These are phyloP conservation scores for Halichoeres trimaculatus DNA, from an alignment of 2,113 vertebrate species.

Conservation along the genomic window DNA sequence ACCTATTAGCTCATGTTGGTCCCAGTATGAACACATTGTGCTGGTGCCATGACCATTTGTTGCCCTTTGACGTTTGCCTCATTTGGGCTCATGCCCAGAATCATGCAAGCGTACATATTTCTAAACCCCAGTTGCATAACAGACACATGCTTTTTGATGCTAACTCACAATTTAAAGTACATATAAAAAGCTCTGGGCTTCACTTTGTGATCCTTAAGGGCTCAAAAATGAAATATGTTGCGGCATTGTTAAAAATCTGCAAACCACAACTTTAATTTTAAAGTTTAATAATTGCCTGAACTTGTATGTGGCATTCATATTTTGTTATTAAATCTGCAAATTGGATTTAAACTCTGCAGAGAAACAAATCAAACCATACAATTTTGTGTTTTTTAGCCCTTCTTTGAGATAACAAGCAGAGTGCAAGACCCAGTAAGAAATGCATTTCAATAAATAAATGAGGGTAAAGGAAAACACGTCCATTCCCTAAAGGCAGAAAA, in stretches of 20 bases:
- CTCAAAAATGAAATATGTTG: neutral
- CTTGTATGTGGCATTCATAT: neutral
- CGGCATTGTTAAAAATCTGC: neutral
- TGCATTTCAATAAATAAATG: neutral
- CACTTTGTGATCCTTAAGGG: neutral
- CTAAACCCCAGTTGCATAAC: neutral
- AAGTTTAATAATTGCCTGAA: neutral
- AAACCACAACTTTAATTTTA: neutral
- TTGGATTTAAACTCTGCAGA: neutral
- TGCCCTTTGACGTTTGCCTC: slow-evolving; percentile 11
- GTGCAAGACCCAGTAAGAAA: neutral
- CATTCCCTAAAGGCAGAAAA: neutral
- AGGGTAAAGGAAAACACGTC: neutral
- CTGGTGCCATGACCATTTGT: neutral
- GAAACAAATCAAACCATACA: neutral
- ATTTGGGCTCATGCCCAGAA: slow-evolving; percentile 13
- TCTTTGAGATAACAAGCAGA: neutral
- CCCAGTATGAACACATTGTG: neutral
- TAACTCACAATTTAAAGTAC: neutral
- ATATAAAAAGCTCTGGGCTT: no score
- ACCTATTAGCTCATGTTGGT: neutral
- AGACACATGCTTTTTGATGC: neutral
- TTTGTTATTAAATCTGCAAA: neutral
- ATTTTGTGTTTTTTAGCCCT: neutral
- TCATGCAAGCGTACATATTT: slow-evolving; percentile 20